Evolutionary conservation across 2,797 vertebrate genomes (phyloP).

Genomic region (Cynodonichthys magdalenae): DNA sequence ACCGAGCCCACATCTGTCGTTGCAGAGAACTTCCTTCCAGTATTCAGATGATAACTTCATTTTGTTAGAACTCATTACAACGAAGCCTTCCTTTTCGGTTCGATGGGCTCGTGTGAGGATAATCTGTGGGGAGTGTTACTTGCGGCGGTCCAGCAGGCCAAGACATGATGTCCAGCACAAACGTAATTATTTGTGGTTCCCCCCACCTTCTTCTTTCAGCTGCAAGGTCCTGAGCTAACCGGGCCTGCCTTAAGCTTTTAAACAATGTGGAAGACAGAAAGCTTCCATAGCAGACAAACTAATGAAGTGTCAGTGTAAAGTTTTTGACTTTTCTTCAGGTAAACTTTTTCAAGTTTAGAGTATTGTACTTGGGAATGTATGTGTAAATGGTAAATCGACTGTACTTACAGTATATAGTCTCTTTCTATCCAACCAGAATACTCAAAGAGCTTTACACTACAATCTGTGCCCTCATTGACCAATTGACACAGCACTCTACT

Average conservation of each 20-base stretch:
- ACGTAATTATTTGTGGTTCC: conserved; percentile 23
- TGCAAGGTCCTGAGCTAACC: conserved; percentile 18
- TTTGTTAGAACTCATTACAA: conserved; percentile 16
- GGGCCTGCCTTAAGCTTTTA: conserved; percentile 8
- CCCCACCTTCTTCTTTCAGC: conserved; percentile 7
- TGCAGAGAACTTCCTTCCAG: conserved; percentile 17
- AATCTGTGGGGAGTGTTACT: conserved; percentile 9
- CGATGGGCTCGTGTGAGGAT: neutral
- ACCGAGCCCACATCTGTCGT: conserved; percentile 42
- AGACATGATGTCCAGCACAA: conserved; percentile 18
- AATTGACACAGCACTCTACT: no score
- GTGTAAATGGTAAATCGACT: no score
- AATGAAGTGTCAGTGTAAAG: no score
- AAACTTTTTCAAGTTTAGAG: no score
- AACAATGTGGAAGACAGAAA: conserved; percentile 9
- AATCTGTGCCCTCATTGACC: no score
- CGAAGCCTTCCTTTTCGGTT: conserved; percentile 6
- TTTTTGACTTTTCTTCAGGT: no score
- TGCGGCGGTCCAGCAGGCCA: conserved; percentile 13
- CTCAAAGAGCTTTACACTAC: no score
- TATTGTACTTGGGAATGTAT: no score
- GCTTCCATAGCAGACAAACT: neutral
- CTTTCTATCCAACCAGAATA: no score
- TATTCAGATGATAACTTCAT: conserved; percentile 35
- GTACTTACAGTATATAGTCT: no score